Base-by-base conservation (phyloP, 1,140 invertebrate species). In the Aphidius gifuensis region DNA sequence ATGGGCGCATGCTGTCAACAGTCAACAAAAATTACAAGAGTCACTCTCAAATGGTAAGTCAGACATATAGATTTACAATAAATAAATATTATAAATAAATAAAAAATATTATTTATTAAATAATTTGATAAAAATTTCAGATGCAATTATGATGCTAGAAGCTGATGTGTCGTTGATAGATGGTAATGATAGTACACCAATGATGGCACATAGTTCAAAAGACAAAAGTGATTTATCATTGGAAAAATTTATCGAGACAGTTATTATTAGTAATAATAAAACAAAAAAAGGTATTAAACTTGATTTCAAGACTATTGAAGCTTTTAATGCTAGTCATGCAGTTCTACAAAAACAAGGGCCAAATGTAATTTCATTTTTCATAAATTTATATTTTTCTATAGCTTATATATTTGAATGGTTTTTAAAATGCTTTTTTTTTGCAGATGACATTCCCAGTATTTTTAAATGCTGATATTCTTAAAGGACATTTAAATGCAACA, bases 1-100 rank as follows among this genome's bases (percentile, higher is more conserved):
- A 23, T 96, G 93, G 93, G 88, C 87, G 6, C 92, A 94, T 78
- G 91, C 88, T 3, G 90, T 91, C 4, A 95, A 96, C 74, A 89
- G 82, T 68, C 80, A 85, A 68, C 73, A 74, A 0, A 76, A 84
- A 49, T 77, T 96, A 11, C 71, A 85, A 5, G 74, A 83, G 7
- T 86, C 87, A 57, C 74, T 95, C 67, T 75, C 50, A 77, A 61
- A 66, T 53, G 64, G 85, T 86, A 77, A 70, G 70, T 68, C 4
- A 7, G 43, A 42, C 2, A 64, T 68, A 43, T 16, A 16, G 16
- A 16, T 59, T 51, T 45, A 40, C 8, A 32, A 23, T 57, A 32
- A 57, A 57, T 47, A 23, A 42, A 60, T 23, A 46, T 9, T 45
- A 16, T 16, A 16, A 16, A 16, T 58, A 43, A 56, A 42, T 53